Percentiles rank a stretch among this genome's conserved stretches.
These are phyloP conservation scores for Rhinogobius similis DNA, from an alignment of 2,113 vertebrate species.

Conservation along the genomic window DNA sequence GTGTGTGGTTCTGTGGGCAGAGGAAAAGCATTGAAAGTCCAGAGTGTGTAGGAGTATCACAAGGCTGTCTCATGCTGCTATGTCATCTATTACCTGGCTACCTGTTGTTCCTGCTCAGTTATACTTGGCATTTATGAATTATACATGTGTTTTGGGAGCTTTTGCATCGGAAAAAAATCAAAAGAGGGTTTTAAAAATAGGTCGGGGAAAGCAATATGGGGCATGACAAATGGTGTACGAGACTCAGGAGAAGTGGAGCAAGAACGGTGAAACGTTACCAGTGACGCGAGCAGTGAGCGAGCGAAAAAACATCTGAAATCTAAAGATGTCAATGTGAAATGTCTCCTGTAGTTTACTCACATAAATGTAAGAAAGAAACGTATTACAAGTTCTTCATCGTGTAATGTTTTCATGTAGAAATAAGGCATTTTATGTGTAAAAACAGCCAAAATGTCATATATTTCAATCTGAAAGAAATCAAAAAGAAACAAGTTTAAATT, in stretches of 20 bases:
- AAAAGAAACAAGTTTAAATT: no score
- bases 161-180: neutral
- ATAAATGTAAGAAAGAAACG: no score
- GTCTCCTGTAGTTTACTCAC: no score
- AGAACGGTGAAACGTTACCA: neutral
- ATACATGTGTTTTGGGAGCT: neutral
- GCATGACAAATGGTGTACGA: constrained; percentile 2
- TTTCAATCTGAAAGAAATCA: no score
- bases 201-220: constrained; percentile 33
- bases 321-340: no score
- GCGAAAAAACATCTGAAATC: no score
- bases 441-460: no score
- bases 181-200: constrained; percentile 21
- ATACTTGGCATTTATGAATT: neutral
- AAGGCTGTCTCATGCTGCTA: constrained; percentile 11
- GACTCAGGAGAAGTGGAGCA: neutral
- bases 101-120: constrained; percentile 49
- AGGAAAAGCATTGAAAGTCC: constrained; percentile 11
- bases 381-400: no score
- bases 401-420: no score
- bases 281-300: neutral
- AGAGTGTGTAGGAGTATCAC: constrained; percentile 31
- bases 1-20: constrained; percentile 27
- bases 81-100: constrained; percentile 28
- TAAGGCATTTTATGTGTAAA: no score